Conservation (phyloP, 1,140 invertebrate species). For the Neelides sp. region DNA sequence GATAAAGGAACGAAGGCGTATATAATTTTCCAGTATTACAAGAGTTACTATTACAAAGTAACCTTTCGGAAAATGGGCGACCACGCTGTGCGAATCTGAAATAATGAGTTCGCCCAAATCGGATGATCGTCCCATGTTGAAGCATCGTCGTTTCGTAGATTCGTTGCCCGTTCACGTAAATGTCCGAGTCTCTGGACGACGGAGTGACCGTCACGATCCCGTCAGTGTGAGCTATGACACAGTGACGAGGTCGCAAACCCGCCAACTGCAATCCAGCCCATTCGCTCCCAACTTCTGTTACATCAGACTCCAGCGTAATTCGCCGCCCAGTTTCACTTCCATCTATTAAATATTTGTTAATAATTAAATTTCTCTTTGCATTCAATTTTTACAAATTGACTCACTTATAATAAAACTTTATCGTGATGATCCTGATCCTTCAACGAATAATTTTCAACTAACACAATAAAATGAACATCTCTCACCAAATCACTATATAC, state of each 20-base stretch:
- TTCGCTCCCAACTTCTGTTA: conserved; percentile 59
- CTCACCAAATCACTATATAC: too few species aligned
- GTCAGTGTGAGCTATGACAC: conserved; percentile 79
- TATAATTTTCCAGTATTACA: background rate
- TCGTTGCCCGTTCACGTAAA: conserved; percentile 82
- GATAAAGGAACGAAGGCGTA: background rate
- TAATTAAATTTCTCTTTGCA: too few species aligned
- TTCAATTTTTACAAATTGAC: too few species aligned
- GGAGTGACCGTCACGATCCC: conserved; percentile 88
- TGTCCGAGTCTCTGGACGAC: conserved; percentile 77
- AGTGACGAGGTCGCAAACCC: conserved; percentile 73
- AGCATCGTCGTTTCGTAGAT: conserved; percentile 85
- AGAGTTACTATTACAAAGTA: too few species aligned
- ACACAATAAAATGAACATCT: too few species aligned
- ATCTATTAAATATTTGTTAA: too few species aligned
- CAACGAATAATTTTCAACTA: too few species aligned
- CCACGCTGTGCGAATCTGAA: conserved; percentile 86
- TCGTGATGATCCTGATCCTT: too few species aligned
- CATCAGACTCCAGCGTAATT: conserved; percentile 49
- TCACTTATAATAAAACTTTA: too few species aligned
- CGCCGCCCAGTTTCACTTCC: conserved; percentile 48
- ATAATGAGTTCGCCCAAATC: conserved; percentile 79
- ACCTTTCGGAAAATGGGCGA: conserved; percentile 53
- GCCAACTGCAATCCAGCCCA: conserved; percentile 34
- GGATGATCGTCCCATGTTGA: conserved; percentile 70